These are phyloP conservation scores for Sesia bembeciformis DNA, from an alignment of 2,888 invertebrate genomes.

Conservation along the genomic window DNA sequence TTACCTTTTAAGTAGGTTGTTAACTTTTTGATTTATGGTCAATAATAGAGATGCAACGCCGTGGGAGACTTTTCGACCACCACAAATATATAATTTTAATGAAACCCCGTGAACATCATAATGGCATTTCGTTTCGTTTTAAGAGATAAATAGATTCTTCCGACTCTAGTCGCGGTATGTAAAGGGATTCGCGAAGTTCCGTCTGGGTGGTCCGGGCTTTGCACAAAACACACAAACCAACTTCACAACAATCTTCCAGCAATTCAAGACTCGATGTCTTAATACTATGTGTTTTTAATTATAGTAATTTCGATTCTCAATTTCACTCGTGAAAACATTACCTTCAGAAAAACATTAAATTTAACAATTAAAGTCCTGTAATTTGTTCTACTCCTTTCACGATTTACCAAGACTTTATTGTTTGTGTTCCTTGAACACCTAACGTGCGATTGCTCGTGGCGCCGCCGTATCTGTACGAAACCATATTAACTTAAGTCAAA, in stretches of 20 bases:
- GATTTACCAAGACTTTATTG: neutral
- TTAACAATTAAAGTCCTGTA: neutral
- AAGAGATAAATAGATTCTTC: neutral
- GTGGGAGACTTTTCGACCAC: constrained; percentile 67
- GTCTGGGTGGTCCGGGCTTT: neutral
- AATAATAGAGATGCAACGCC: constrained; percentile 73
- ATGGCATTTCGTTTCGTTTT: neutral
- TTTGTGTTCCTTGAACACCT: neutral
- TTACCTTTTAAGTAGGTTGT: constrained; percentile 74
- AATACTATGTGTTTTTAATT: no score
- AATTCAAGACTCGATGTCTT: no score
- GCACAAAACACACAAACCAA: neutral
- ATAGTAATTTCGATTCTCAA: no score
- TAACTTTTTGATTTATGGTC: constrained; percentile 74
- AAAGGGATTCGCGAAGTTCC: neutral
- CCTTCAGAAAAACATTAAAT: neutral
- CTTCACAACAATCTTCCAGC: no score
- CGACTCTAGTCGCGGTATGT: neutral
- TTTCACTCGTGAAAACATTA: neutral
- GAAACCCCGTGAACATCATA: constrained; percentile 50
- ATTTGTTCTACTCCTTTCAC: neutral
- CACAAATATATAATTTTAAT: constrained; percentile 65
- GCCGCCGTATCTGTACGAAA: neutral
- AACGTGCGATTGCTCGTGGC: constrained; percentile 1
- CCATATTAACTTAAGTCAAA: no score